Conservation (phyloP, 2,113 vertebrate species). For the Nesoenas mayeri region DNA sequence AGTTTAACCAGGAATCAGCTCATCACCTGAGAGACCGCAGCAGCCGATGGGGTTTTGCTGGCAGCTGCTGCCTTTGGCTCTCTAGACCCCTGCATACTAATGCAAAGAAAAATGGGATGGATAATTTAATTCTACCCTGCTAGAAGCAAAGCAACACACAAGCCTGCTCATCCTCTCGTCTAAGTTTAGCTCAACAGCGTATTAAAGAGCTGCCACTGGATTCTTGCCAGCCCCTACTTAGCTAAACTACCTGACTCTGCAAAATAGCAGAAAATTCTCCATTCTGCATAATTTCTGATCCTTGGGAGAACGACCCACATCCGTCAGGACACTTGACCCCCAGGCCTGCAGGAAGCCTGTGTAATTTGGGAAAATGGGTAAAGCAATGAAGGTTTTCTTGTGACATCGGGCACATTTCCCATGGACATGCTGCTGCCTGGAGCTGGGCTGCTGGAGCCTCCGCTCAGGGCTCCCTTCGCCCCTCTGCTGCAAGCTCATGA, state of each 20-base stretch:
- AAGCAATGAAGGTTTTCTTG: background rate
- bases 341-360: background rate
- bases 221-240: conserved; percentile 28
- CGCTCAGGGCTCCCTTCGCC: background rate
- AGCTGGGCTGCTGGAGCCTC: background rate
- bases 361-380: background rate
- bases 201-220: conserved; percentile 49
- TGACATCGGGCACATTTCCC: background rate
- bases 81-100: background rate
- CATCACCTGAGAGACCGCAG: background rate
- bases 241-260: conserved; percentile 50
- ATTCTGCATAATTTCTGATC: background rate
- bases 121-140: conserved; percentile 16
- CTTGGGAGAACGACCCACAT: background rate
- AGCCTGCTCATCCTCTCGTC: conserved; percentile 37
- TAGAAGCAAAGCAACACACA: conserved; percentile 12
- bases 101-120: conserved; percentile 3
- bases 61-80: background rate
- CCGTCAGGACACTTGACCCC: background rate
- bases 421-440: background rate
- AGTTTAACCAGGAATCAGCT: background rate
- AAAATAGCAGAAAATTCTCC: conserved; percentile 7
- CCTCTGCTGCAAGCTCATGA: background rate
- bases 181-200: conserved; percentile 33
- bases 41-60: background rate